Percentiles rank a stretch among this genome's conserved stretches.
These are phyloP conservation scores for Haemorhous mexicanus DNA, from an alignment of 2,113 vertebrate genomes.

Conservation along the genomic window DNA sequence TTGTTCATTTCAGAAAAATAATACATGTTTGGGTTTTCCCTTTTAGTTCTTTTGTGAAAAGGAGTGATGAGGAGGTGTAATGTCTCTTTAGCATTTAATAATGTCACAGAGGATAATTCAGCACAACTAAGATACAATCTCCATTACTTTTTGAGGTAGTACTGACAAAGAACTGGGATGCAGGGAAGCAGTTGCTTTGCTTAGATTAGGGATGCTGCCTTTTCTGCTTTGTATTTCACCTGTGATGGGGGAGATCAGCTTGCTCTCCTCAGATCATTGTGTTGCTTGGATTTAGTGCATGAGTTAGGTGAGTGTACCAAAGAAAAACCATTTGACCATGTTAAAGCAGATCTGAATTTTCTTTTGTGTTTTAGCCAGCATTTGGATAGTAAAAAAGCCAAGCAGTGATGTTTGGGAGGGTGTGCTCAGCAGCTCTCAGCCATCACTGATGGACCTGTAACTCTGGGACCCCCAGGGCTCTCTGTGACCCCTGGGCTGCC, in stretches of 20 bases:
- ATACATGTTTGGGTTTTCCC: neutral
- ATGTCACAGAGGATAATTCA: neutral
- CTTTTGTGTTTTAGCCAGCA: neutral
- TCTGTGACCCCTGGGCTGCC: neutral
- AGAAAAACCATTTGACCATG: neutral
- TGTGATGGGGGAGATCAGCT: neutral
- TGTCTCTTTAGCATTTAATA: neutral
- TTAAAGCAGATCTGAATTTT: neutral
- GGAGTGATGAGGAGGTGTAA: neutral
- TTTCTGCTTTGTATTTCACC: constrained; percentile 5
- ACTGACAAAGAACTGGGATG: neutral
- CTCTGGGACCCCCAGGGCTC: neutral
- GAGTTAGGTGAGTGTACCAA: neutral
- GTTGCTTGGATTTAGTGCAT: neutral
- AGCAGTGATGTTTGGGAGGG: neutral
- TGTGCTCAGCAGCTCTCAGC: neutral
- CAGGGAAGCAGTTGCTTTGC: neutral
- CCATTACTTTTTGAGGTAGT: neutral
- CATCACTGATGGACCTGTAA: accelerated
- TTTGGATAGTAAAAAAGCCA: neutral
- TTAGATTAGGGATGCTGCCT: constrained; percentile 26
- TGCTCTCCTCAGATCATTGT: neutral
- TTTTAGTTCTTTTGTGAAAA: neutral
- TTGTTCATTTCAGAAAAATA: constrained; percentile 1
- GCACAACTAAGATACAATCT: neutral